These are phyloP conservation scores for Hololepta plana DNA, from an alignment of 2,888 invertebrate genomes.

Conservation along the genomic window DNA sequence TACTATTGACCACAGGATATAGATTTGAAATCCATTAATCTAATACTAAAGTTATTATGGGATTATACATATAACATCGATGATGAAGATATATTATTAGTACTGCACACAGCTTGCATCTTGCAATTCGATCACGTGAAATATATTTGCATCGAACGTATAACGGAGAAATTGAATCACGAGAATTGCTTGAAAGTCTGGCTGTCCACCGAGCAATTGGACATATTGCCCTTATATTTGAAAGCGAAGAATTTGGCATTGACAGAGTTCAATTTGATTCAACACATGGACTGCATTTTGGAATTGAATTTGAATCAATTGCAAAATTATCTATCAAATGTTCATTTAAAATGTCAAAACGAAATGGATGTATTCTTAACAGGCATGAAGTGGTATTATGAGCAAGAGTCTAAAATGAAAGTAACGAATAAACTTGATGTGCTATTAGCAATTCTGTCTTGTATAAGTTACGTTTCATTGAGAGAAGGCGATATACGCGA, in stretches of 20 bases:
- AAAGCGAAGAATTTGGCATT: slow-evolving; percentile 23
- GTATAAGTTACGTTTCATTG: slow-evolving; percentile 18
- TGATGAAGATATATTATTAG: slow-evolving; percentile 18
- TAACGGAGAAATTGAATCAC: slow-evolving; percentile 14
- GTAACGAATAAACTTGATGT: too few relatives aligned
- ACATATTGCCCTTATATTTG: slow-evolving; percentile 16
- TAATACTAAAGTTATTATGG: slow-evolving; percentile 19
- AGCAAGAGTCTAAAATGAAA: too few relatives aligned
- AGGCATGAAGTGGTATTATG: slow-evolving; percentile 24
- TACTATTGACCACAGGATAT: slow-evolving; percentile 21
- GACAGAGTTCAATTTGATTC: slow-evolving; percentile 18
- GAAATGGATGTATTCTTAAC: slow-evolving; percentile 23
- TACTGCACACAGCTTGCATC: slow-evolving; percentile 25
- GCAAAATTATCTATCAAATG: slow-evolving; percentile 21
- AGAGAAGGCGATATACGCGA: slow-evolving; percentile 14
- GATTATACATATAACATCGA: slow-evolving; percentile 14
- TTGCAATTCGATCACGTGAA: slow-evolving; percentile 24
- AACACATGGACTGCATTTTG: slow-evolving; percentile 15
- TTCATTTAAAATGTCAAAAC: slow-evolving; percentile 15
- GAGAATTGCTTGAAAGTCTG: slow-evolving; percentile 22
- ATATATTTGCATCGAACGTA: slow-evolving; percentile 14
- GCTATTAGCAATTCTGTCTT: slow-evolving; percentile 18
- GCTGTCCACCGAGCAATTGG: slow-evolving; percentile 18
- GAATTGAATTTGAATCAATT: slow-evolving; percentile 19
- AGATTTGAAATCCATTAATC: slow-evolving; percentile 21